Conservation (phyloP, 1,140 invertebrate species). For the Anagrus nilaparvatae region DNA sequence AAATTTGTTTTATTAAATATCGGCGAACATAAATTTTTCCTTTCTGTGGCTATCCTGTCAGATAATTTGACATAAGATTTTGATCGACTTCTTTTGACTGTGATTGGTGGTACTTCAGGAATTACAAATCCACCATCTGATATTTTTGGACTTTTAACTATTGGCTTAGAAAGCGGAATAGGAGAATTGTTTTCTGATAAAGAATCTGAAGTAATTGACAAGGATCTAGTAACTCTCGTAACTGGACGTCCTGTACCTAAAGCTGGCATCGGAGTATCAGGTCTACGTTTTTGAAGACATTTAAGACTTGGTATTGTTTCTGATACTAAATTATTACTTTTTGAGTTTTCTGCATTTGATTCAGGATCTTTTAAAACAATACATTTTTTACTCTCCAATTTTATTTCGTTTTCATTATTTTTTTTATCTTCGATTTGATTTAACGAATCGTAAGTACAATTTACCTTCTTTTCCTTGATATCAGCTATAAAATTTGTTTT, state of each 20-base stretch:
- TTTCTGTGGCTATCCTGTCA: conserved; percentile 4
- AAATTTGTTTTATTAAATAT: too few species aligned
- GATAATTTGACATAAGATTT: conserved; percentile 10
- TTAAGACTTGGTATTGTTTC: too few species aligned
- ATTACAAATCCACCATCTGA: conserved; percentile 17
- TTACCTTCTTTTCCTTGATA: background rate
- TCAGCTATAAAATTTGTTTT: background rate
- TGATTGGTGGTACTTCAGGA: conserved; percentile 5
- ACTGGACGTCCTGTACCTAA: conserved; percentile 5
- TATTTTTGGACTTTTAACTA: background rate
- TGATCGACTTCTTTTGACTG: conserved; percentile 5
- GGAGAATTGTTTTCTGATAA: background rate
- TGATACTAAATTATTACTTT: background rate
- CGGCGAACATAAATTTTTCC: too few species aligned
- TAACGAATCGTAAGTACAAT: too few species aligned
- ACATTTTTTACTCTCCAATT: too few species aligned
- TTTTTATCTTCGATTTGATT: too few species aligned
- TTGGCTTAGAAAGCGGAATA: background rate
- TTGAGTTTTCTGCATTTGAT: background rate
- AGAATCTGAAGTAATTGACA: too few species aligned
- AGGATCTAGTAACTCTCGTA: too few species aligned
- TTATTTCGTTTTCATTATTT: too few species aligned
- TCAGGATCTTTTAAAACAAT: background rate
- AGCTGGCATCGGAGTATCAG: conserved; percentile 18
- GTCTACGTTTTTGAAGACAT: too few species aligned